phyloP scores from a whole-genome alignment of 2,113 vertebrate genomes.

The Heterochromis multidens region DNA sequence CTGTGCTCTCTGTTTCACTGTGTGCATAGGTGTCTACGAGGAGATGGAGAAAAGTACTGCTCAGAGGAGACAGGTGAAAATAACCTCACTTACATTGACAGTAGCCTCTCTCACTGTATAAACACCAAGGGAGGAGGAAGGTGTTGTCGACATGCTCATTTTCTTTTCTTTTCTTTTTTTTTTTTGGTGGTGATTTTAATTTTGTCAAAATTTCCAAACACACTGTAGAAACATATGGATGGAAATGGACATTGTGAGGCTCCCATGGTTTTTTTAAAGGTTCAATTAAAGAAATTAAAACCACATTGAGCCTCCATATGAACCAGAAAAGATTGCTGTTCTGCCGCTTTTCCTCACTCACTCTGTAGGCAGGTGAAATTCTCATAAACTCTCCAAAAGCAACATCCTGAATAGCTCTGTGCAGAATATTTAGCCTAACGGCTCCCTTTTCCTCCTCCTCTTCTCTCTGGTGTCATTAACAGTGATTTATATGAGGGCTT shows the following conservation, averaged over 20 bases:
- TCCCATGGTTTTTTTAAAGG: neutral
- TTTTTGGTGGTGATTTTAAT: neutral
- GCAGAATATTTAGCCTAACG: neutral
- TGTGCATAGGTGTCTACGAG: neutral
- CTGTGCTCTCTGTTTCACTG: neutral
- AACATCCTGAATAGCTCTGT: neutral
- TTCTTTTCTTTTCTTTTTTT: neutral
- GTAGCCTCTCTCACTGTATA: neutral
- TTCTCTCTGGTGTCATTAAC: slow-evolving; percentile 27
- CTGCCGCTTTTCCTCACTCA: neutral
- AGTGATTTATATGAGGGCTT: slow-evolving; percentile 57
- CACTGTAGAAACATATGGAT: neutral
- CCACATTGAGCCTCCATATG: neutral
- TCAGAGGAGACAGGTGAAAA: neutral
- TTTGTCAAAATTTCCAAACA: neutral
- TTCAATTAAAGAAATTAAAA: neutral
- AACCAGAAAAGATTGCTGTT: neutral
- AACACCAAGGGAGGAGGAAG: neutral
- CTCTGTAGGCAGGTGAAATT: neutral
- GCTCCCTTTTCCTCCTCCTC: neutral
- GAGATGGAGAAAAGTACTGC: neutral
- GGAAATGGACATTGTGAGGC: neutral
- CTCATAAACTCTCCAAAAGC: neutral
- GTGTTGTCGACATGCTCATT: neutral
- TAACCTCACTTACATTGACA: neutral